Base-by-base conservation (phyloP, 2,113 vertebrate genomes). In the Pelobates fuscus region DNA sequence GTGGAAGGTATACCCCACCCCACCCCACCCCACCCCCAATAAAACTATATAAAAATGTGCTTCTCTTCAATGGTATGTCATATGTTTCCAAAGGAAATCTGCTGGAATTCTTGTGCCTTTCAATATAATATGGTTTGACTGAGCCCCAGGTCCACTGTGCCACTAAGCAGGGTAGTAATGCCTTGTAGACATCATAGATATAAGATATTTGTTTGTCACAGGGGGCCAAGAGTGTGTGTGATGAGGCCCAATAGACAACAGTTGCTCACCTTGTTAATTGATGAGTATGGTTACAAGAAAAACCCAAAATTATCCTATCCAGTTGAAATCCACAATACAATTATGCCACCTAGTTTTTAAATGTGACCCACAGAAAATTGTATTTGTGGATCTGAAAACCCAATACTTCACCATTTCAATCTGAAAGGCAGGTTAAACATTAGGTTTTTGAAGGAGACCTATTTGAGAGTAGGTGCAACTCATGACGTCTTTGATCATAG, bases 81-180 rank as follows among this genome's bases (percentile, higher is more conserved):
- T 2, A 5, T 8, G 4, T 43, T 65, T 27, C 21, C 17, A 18
- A 32, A 3, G n/a, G 17, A 2, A 10, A 54, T 8, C 24, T 63
- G n/a, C 18, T 71, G n/a, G 14, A 8, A 58, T 60, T 27, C 21
- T 29, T 70, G 68, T 70, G 54, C 54, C 30, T 70, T 57, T 32
- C 23, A 14, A 8, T 2, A n/a, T 64, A n/a, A 41, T 2, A 64
- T 29, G 63, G 62, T 23, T 21, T 24, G 5, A 23, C 24, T 49
- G 17, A 49, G 5, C 17, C 44, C 15, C 8, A 49, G 15, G 4
- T 15, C 15, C 44, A 49, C 44, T 49, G 44, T 12, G 15, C 44
- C 44, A 15, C 44, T 17, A 49, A 15, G 44, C 1, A 17, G 44
- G 15, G 44, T 18, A 46, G 44, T 7, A 49, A 49, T 49, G 44